These are phyloP conservation scores for Rhabdornis inornatus DNA, from an alignment of 2,113 vertebrate species.

Conservation along the genomic window DNA sequence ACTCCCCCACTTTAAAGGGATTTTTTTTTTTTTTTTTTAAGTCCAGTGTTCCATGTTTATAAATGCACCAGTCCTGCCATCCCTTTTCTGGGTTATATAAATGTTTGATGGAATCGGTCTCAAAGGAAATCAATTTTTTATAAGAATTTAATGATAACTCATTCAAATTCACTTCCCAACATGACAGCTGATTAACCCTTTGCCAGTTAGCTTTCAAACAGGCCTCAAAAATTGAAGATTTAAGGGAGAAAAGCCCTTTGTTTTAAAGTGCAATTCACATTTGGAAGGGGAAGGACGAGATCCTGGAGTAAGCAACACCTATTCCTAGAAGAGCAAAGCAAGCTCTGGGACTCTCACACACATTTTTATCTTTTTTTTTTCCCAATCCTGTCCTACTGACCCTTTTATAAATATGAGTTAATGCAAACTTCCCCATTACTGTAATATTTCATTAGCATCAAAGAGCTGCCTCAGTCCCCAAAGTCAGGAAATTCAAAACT, in stretches of 20 bases:
- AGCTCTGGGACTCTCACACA: neutral
- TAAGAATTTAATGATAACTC: conserved; percentile 72
- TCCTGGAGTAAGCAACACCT: neutral
- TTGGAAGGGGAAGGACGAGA: neutral
- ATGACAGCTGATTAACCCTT: conserved; percentile 70
- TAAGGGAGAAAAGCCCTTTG: neutral
- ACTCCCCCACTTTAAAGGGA: neutral
- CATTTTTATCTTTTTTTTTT: neutral
- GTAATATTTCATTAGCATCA: conserved; percentile 52
- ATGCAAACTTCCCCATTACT: conserved; percentile 25
- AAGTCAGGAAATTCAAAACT: conserved; percentile 48
- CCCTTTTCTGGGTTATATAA: conserved; percentile 70
- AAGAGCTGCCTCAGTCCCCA: conserved; percentile 28
- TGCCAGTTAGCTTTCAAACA: neutral
- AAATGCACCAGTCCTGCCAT: neutral
- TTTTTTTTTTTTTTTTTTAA: neutral
- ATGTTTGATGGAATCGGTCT: conserved; percentile 70
- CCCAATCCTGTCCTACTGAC: neutral
- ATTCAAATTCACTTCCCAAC: conserved; percentile 54
- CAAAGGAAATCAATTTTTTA: conserved; percentile 73
- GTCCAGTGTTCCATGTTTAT: neutral
- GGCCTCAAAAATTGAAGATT: neutral
- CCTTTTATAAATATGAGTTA: neutral
- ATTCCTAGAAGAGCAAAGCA: neutral
- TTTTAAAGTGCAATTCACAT: neutral